A percentile compares a stretch with the other conserved stretches of the same genome.
phyloP scores from a whole-genome alignment of 64 coral and sea anemone genomes.

The Pocillopora verrucosa region DNA sequence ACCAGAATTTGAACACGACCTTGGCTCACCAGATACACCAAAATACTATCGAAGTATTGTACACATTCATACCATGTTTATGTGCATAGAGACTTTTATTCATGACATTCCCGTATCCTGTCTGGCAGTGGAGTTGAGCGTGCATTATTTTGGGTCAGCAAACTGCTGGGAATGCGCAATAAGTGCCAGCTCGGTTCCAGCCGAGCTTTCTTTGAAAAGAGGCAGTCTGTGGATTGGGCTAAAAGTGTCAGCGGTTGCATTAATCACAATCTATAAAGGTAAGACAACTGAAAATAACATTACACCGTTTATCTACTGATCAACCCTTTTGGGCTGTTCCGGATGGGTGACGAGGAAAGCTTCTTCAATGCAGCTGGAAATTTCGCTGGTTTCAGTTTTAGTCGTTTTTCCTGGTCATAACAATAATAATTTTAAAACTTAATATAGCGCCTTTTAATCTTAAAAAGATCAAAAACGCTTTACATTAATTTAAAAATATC shows the following conservation, averaged over 20 bases:
- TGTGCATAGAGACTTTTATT: slow-evolving; percentile 74
- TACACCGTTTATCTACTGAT: too few species aligned
- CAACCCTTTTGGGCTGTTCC: too few species aligned
- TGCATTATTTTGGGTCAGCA: slow-evolving; percentile 77
- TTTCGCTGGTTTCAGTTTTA: too few species aligned
- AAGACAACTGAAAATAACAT: neutral
- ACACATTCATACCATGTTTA: slow-evolving; percentile 66
- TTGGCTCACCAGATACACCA: slow-evolving; percentile 51
- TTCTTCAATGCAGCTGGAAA: too few species aligned
- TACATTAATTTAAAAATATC: too few species aligned
- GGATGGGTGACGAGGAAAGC: too few species aligned
- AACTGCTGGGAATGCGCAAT: slow-evolving; percentile 84
- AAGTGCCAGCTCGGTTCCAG: slow-evolving; percentile 14
- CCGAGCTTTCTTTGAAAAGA: slow-evolving; percentile 68
- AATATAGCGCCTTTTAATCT: too few species aligned
- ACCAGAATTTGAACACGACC: slow-evolving; percentile 61
- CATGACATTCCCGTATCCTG: slow-evolving; percentile 80
- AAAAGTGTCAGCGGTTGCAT: slow-evolving; percentile 65
- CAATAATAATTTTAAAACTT: too few species aligned
- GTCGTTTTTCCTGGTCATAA: too few species aligned
- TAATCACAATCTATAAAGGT: slow-evolving; percentile 90
- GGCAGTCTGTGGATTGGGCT: slow-evolving; percentile 77
- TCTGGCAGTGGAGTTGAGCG: slow-evolving; percentile 47
- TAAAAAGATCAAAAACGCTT: too few species aligned
- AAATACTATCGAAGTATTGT: slow-evolving; percentile 80